Evolutionary conservation across 2,888 invertebrate genomes (phyloP), one percentile per base, ranked within the genome.

Genomic region (Isoperla grammatica): DNA sequence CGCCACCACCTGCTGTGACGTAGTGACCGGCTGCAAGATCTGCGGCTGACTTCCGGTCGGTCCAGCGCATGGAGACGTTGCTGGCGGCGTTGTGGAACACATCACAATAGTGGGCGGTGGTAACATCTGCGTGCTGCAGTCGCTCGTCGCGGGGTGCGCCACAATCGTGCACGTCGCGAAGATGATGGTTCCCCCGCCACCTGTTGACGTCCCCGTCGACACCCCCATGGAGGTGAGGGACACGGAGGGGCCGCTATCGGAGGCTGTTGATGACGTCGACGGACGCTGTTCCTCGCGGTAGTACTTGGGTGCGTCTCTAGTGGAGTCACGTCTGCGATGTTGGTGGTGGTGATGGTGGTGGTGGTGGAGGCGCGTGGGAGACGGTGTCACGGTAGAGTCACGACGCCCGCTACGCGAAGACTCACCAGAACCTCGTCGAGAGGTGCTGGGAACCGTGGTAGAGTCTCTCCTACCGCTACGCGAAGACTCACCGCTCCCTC

Each of bases 51-150:
- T 20, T 12, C 29, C 42, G 6, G 19, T 8, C 12, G 45, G 45
- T 45, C 45, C 70, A 15, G 80, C 79, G 0, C 88, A 85, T 0
- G 90, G 90, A 39, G 90, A 90, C 1, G 89, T 86, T 8, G 89
- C 83, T 45, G 90, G 90, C 13, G 90, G 90, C 37, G 90, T 90
- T 17, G 90, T 90, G 60, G 88, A 88, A 43, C 89, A 90, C 68
- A 83, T 90, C 55, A 90, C 85, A 61, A 90, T 91, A 17, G 89
- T 90, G 3, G 91, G 90, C 11, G 85, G 83, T 29, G 85, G 83
- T 29, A 71, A 73, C 3, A 69, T 68, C 15, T 62, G 62, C 2
- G 54, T 57, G 15, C 17, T 29, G 8, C 23, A 35, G 39, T 39
- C 59, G 23, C 42, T 45, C 19, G 29, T 45, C 37, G 35, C n/a